These are phyloP conservation scores for Diabrotica virgifera DNA, from an alignment of 1,140 invertebrate genomes.

Conservation along the genomic window DNA sequence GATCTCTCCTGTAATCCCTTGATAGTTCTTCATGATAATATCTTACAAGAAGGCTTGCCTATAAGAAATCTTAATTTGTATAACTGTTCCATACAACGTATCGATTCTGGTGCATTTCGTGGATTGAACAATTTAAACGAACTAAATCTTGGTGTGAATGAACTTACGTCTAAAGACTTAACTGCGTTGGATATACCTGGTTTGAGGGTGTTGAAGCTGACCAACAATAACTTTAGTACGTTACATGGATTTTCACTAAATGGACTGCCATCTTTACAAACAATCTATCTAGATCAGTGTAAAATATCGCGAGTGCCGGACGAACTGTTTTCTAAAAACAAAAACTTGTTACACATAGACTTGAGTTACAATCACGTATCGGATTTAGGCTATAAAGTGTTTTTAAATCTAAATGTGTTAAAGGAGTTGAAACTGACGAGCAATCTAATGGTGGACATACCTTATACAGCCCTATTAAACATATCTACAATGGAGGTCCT, in stretches of 20 bases:
- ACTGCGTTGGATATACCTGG: slow-evolving; percentile 68
- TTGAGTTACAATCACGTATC: slow-evolving; percentile 66
- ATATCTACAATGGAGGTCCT: slow-evolving; percentile 70
- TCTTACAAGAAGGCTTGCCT: slow-evolving; percentile 61
- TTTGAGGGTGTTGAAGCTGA: slow-evolving; percentile 66
- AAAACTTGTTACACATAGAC: slow-evolving; percentile 69
- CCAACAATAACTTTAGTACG: slow-evolving; percentile 74
- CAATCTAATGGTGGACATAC: slow-evolving; percentile 71
- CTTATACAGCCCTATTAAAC: slow-evolving; percentile 72
- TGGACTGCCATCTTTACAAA: slow-evolving; percentile 71
- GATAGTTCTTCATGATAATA: slow-evolving; percentile 52
- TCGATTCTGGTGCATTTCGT: slow-evolving; percentile 64
- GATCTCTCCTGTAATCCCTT: slow-evolving; percentile 64
- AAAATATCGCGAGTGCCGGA: slow-evolving; percentile 64
- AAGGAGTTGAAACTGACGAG: slow-evolving; percentile 71
- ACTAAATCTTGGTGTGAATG: slow-evolving; percentile 71
- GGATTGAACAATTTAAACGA: slow-evolving; percentile 65
- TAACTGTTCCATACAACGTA: slow-evolving; percentile 59
- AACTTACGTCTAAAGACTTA: slow-evolving; percentile 63
- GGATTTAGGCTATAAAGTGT: slow-evolving; percentile 64
- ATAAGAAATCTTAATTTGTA: slow-evolving; percentile 58
- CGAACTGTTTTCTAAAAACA: slow-evolving; percentile 69
- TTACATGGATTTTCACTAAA: slow-evolving; percentile 66
- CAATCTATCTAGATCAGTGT: slow-evolving; percentile 66
- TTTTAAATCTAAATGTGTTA: slow-evolving; percentile 66